These are phyloP conservation scores for Apodemus speciosus DNA, from an alignment of 2,113 vertebrate genomes.

Conservation along the genomic window DNA sequence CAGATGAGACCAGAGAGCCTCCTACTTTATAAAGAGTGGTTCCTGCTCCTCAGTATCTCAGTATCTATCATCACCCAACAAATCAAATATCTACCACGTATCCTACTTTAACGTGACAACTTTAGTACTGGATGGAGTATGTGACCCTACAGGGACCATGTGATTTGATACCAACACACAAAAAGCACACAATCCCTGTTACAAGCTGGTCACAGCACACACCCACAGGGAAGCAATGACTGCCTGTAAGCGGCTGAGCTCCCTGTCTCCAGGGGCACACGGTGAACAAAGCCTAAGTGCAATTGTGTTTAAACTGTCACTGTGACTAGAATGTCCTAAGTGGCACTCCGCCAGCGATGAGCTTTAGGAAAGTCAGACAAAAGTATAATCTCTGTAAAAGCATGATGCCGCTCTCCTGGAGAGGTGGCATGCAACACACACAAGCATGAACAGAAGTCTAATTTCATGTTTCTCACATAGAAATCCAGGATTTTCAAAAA, in stretches of 20 bases:
- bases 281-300: not conserved
- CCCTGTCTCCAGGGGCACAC: not conserved
- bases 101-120: not conserved
- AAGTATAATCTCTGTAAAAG: not conserved
- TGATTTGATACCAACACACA: not conserved
- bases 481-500: not conserved
- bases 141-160: not conserved
- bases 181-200: not conserved
- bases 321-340: not conserved
- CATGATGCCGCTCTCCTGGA: not conserved
- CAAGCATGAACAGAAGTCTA: not conserved
- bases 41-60: not conserved
- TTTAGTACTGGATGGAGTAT: not conserved
- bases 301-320: not conserved
- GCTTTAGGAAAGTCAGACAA: not conserved
- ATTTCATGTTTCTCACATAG: not conserved
- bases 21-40: not conserved
- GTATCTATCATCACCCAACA: no score
- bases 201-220: not conserved
- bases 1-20: not conserved
- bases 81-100: no score
- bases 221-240: not conserved
- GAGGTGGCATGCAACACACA: not conserved
- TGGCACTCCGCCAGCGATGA: not conserved
- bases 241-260: not conserved